phyloP scores from a whole-genome alignment of 2,888 invertebrate genomes.

The Liposcelis brunnea region DNA sequence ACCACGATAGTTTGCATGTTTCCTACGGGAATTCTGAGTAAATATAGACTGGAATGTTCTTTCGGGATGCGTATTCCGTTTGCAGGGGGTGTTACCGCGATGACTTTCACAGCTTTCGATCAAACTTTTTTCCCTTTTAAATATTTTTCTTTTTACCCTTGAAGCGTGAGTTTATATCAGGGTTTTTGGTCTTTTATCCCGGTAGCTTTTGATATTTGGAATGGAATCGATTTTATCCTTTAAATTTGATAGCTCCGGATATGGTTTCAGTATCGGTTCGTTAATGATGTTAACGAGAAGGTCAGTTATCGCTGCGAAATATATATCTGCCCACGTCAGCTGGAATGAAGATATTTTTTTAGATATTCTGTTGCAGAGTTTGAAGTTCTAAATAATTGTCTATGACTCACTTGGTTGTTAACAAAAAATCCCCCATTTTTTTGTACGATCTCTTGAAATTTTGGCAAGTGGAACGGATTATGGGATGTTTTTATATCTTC shows the following conservation, averaged over 20 bases:
- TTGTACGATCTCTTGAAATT: not conserved
- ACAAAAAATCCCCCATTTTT: constrained; percentile 6
- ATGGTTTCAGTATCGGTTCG: not conserved
- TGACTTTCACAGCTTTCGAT: too few species aligned
- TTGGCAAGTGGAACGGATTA: constrained; percentile 1
- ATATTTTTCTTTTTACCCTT: too few species aligned
- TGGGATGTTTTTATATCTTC: not conserved
- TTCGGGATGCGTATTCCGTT: too few species aligned
- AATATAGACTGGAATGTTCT: too few species aligned
- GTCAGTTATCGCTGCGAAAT: constrained; percentile 5
- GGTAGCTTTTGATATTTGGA: constrained; percentile 6
- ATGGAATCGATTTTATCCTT: constrained; percentile 2
- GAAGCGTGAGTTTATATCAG: not conserved
- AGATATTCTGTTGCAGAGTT: not conserved
- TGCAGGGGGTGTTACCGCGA: too few species aligned
- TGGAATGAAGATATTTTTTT: constrained; percentile 3
- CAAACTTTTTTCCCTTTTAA: too few species aligned
- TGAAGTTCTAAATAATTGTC: not conserved
- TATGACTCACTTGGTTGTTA: not conserved
- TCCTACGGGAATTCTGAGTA: too few species aligned
- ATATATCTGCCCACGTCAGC: constrained; percentile 9
- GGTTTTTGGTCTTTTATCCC: constrained; percentile 2
- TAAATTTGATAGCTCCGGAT: not conserved
- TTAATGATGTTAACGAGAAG: not conserved
- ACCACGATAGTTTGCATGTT: too few species aligned